A percentile compares a stretch with the other conserved stretches of the same genome.
Evolutionary conservation across 2,113 vertebrate species (phyloP).

Genomic region (Phylloscopus whistleri): DNA sequence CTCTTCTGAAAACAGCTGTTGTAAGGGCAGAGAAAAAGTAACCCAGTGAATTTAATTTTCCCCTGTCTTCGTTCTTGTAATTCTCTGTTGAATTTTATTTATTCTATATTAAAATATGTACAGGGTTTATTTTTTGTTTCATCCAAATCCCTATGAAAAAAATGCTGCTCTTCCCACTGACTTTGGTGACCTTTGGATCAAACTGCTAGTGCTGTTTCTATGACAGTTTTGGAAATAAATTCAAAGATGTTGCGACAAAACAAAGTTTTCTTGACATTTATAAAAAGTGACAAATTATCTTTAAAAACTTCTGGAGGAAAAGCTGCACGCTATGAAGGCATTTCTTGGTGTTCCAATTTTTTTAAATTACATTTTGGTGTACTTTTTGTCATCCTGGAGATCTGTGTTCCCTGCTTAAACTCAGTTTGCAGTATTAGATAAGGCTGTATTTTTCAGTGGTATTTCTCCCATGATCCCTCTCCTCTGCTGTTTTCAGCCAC

Average conservation of each 20-base stretch:
- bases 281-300: slow-evolving; percentile 4
- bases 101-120: neutral
- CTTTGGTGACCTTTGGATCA: slow-evolving; percentile 36
- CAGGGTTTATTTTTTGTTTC: neutral
- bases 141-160: neutral
- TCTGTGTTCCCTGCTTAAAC: neutral
- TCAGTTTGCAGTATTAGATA: neutral
- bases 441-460: neutral
- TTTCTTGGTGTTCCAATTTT: neutral
- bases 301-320: neutral
- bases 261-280: slow-evolving; percentile 2
- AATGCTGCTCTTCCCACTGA: neutral
- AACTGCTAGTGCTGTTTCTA: neutral
- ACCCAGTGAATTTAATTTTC: neutral
- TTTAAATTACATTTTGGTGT: neutral
- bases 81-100: neutral
- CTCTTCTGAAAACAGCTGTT: neutral
- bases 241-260: neutral
- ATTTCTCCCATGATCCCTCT: neutral
- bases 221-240: slow-evolving; percentile 1
- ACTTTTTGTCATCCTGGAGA: neutral
- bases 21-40: neutral
- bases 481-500: neutral
- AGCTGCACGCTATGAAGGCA: neutral
- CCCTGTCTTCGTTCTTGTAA: neutral